phyloP scores from a whole-genome alignment of 2,113 vertebrate species.

The Corythaeola cristata region DNA sequence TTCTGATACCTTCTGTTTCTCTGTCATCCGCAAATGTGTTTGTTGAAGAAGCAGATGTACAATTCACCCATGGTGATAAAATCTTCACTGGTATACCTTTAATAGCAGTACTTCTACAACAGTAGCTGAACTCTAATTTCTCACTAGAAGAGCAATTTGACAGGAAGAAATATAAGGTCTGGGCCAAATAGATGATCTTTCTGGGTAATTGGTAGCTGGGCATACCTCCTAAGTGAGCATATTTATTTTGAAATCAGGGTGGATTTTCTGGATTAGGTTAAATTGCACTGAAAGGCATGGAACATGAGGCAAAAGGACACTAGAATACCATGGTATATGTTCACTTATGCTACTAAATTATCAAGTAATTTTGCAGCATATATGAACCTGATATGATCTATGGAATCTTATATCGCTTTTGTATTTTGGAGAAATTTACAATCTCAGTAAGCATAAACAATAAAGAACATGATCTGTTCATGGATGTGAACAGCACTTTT shows the following conservation, averaged over 20 bases:
- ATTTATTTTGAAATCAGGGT: not conserved
- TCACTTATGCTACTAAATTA: not conserved
- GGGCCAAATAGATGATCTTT: not conserved
- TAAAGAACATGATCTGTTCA: not conserved
- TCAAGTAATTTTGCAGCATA: not conserved
- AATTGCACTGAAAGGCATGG: not conserved
- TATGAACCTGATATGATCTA: not conserved
- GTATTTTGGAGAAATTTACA: not conserved
- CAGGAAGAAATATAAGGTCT: not conserved
- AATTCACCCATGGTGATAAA: not conserved
- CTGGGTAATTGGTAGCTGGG: not conserved
- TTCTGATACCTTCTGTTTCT: slow-evolving; percentile 10
- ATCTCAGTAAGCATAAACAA: not conserved
- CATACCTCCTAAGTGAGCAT: not conserved
- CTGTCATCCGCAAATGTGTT: not conserved
- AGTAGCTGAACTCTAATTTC: not conserved
- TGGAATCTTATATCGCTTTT: not conserved
- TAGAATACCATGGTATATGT: not conserved
- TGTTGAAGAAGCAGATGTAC: not conserved
- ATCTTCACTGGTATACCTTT: not conserved
- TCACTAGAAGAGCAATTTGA: not conserved
- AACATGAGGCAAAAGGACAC: not conserved
- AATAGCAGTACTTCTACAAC: not conserved
- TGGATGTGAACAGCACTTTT: not conserved
- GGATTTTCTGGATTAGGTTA: not conserved